Conservation (phyloP, 2,797 vertebrate genomes). For the Artibeus jamaicensis region DNA sequence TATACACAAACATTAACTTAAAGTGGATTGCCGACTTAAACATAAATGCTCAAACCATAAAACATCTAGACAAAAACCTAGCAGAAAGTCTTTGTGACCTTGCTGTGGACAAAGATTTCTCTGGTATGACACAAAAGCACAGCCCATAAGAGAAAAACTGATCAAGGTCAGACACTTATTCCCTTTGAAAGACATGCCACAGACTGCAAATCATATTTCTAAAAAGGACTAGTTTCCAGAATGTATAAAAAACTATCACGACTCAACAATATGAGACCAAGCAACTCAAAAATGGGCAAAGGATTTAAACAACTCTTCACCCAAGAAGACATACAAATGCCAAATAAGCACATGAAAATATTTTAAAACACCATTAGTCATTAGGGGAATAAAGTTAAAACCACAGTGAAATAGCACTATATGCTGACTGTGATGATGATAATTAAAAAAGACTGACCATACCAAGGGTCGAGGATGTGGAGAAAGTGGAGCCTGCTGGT, state of each 20-base stretch:
- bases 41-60: neutral
- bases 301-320: neutral
- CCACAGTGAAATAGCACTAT: neutral
- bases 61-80: neutral
- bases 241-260: neutral
- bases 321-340: neutral
- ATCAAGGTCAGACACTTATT: slow-evolving; percentile 19
- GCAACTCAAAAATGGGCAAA: neutral
- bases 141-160: neutral
- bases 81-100: neutral
- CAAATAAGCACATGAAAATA: neutral
- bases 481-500: neutral
- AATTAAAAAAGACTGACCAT: neutral
- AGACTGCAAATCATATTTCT: neutral
- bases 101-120: neutral
- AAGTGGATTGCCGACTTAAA: neutral
- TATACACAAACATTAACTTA: neutral
- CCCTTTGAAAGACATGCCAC: neutral
- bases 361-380: neutral
- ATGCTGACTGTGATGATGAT: neutral
- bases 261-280: neutral
- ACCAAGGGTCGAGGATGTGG: neutral
- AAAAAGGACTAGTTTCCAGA: neutral
- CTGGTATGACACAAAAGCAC: neutral
- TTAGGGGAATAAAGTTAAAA: neutral